Conservation (phyloP, 2,797 vertebrate species). For the Lindbergichthys nudifrons region DNA sequence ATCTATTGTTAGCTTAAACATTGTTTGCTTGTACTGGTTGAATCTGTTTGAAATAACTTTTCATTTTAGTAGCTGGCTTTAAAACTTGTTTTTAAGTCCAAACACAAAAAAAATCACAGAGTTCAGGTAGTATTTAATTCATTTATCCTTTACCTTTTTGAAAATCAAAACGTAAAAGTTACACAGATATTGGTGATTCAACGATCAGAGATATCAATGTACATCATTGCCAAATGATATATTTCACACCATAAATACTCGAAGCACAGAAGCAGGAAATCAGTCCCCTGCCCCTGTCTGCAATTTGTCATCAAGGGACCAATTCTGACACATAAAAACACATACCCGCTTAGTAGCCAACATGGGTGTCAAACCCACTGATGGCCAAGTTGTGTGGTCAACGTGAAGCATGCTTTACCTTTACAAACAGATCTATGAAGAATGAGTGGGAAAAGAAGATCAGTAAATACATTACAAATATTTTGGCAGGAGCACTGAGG, state of each 20-base stretch:
- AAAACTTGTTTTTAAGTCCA: constrained; percentile 16
- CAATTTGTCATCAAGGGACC: constrained; percentile 81
- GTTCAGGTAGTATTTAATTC: constrained; percentile 85
- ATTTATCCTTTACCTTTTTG: constrained; percentile 85
- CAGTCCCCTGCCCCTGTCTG: constrained; percentile 74
- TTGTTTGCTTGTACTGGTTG: neutral
- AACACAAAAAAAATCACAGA: constrained; percentile 75
- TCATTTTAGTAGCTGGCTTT: neutral
- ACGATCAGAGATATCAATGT: constrained; percentile 87
- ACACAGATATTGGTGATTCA: constrained; percentile 87
- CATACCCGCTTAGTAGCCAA: constrained; percentile 72
- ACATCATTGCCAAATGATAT: constrained; percentile 88
- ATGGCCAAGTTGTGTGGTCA: constrained; percentile 70
- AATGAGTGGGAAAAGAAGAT: constrained; percentile 60
- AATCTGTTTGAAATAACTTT: neutral
- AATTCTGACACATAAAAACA: constrained; percentile 83
- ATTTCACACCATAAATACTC: constrained; percentile 88
- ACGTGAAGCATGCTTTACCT: constrained; percentile 79
- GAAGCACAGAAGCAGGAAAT: constrained; percentile 78
- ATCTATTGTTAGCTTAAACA: neutral
- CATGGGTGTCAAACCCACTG: constrained; percentile 62
- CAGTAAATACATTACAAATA: constrained; percentile 76
- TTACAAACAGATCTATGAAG: constrained; percentile 77
- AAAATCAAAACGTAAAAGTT: constrained; percentile 86
- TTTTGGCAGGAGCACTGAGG: constrained; percentile 77